These are phyloP conservation scores for Sanderia malayensis DNA, from an alignment of 30 jellyfish, hydroid and myxozoan species.

Conservation along the genomic window DNA sequence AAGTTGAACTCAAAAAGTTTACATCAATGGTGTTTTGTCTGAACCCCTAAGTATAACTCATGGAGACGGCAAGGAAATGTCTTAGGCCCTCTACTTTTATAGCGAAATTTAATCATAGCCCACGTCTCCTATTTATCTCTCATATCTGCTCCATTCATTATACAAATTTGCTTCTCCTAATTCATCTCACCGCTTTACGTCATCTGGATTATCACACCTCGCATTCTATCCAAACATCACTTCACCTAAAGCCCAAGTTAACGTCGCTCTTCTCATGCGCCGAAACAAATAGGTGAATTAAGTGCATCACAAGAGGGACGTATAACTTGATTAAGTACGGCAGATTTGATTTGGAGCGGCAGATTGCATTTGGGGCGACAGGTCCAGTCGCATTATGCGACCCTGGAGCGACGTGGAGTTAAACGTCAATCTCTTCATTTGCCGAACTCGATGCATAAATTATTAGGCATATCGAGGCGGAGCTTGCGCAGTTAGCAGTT, in stretches of 20 bases:
- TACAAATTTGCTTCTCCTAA: too few species aligned
- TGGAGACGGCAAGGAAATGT: too few species aligned
- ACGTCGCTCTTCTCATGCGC: conserved; percentile 44
- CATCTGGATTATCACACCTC: too few species aligned
- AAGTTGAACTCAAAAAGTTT: not conserved
- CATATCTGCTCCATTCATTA: too few species aligned
- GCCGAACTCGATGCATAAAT: conserved; percentile 8
- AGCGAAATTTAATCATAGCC: too few species aligned
- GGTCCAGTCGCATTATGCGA: conserved; percentile 35
- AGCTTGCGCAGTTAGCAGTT: conserved; percentile 8
- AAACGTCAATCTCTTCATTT: conserved; percentile 2
- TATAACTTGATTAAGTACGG: conserved; percentile 17
- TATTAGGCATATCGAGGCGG: not conserved
- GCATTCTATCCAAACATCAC: too few species aligned
- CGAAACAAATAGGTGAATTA: conserved; percentile 23
- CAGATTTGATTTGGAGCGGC: conserved; percentile 24
- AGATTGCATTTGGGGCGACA: conserved; percentile 37
- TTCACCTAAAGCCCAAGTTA: too few species aligned
- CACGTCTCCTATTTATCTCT: too few species aligned
- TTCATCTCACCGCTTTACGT: too few species aligned
- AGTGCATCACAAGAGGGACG: conserved; percentile 37
- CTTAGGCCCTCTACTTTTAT: too few species aligned
- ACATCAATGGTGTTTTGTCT: not conserved
- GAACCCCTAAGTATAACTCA: not conserved
- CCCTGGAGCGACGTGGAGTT: conserved; percentile 5